phyloP scores from a whole-genome alignment of 2,888 invertebrate species.

The Orchesellides sinensis region DNA sequence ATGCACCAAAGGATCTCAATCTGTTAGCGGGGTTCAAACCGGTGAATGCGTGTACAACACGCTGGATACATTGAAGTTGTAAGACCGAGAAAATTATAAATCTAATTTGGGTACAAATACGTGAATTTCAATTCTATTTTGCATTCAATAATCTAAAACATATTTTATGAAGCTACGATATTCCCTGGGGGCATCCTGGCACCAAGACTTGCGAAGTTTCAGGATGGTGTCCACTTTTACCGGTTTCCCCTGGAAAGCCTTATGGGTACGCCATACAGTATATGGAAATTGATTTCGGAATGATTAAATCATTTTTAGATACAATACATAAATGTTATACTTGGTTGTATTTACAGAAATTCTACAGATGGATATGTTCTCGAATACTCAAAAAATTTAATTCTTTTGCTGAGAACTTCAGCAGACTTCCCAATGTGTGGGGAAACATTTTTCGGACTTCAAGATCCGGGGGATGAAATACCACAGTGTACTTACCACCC shows the following conservation, averaged over 20 bases:
- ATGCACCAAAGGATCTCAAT: conserved; percentile 65
- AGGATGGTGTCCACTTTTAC: conserved; percentile 69
- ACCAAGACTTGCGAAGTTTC: conserved; percentile 68
- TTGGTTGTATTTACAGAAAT: conserved; percentile 54
- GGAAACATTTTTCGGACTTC: conserved; percentile 64
- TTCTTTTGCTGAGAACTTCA: conserved; percentile 64
- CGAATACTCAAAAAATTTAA: conserved; percentile 68
- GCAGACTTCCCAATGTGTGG: conserved; percentile 70
- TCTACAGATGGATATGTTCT: conserved; percentile 63
- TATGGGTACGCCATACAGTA: conserved; percentile 47
- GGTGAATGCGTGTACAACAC: conserved; percentile 66
- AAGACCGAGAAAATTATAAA: conserved; percentile 11
- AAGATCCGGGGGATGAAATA: conserved; percentile 60
- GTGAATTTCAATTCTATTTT: too few species aligned
- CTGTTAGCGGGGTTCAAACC: conserved; percentile 67
- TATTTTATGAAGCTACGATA: conserved; percentile 54
- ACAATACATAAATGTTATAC: too few species aligned
- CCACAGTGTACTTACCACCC: conserved; percentile 68
- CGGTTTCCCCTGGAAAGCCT: conserved; percentile 62
- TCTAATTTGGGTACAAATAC: too few species aligned
- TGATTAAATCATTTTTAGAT: neutral
- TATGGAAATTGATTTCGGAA: neutral
- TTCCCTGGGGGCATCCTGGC: conserved; percentile 68
- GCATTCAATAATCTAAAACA: neutral
- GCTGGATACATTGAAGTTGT: conserved; percentile 69